Percentiles rank a stretch among this genome's conserved stretches.
These are phyloP conservation scores for Spialia ferax DNA, from an alignment of 2,888 invertebrate genomes.

Conservation along the genomic window DNA sequence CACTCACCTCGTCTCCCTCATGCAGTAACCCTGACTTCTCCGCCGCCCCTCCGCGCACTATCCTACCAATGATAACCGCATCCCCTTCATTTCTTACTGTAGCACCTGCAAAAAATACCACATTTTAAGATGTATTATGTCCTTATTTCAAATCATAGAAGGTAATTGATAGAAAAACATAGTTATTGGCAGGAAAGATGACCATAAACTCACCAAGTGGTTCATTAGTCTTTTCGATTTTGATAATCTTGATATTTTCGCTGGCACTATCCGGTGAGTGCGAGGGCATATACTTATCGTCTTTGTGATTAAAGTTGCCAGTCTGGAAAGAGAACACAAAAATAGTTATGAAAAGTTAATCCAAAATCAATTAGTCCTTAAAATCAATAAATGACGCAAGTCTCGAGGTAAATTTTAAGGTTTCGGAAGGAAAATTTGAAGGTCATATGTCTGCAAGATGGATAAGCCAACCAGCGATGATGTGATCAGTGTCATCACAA, in stretches of 20 bases:
- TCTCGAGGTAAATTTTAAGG: too few relatives aligned
- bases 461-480: too few relatives aligned
- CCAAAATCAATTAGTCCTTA: background rate
- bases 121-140: too few relatives aligned
- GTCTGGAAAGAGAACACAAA: constrained; percentile 55
- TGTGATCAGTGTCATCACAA: too few relatives aligned
- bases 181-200: too few relatives aligned
- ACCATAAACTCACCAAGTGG: constrained; percentile 92
- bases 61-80: constrained; percentile 97
- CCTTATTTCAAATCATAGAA: too few relatives aligned
- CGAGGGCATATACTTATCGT: constrained; percentile 65
- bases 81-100: constrained; percentile 97
- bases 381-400: too few relatives aligned
- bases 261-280: constrained; percentile 81
- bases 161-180: too few relatives aligned
- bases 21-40: constrained; percentile 98
- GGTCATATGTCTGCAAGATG: too few relatives aligned
- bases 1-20: constrained; percentile 96
- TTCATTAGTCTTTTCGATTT: constrained; percentile 98
- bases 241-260: constrained; percentile 96
- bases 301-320: constrained; percentile 73
- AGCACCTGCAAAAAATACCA: constrained; percentile 80
- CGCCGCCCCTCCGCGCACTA: constrained; percentile 98
- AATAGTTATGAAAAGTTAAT: background rate
- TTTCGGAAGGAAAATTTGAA: too few relatives aligned